phyloP scores from a whole-genome alignment of 2,888 invertebrate species.

The Ryuthela nishihirai region DNA sequence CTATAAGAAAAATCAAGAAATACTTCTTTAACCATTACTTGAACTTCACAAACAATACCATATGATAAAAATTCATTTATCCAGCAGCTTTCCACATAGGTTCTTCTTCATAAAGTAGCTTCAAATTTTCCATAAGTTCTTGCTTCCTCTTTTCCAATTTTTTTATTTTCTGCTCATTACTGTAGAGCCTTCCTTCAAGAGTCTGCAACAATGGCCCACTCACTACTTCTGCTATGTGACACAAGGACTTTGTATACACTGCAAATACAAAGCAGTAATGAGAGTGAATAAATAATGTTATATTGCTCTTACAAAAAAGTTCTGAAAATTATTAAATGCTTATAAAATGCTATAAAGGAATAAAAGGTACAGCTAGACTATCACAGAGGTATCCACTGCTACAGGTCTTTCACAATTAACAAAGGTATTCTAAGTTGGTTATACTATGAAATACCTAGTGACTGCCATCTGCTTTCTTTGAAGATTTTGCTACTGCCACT shows the following conservation, averaged over 20 bases:
- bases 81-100: neutral
- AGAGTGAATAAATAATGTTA: slow-evolving; percentile 3
- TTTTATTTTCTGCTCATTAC: slow-evolving; percentile 45
- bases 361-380: neutral
- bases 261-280: slow-evolving; percentile 44
- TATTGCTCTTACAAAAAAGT: neutral
- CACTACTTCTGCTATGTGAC: slow-evolving; percentile 53
- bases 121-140: slow-evolving; percentile 11
- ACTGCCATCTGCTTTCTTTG: too few species aligned
- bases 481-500: too few species aligned
- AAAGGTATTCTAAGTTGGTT: too few species aligned
- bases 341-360: neutral
- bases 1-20: too few species aligned
- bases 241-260: slow-evolving; percentile 57
- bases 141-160: slow-evolving; percentile 45
- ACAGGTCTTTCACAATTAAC: neutral
- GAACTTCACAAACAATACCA: too few species aligned
- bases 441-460: too few species aligned
- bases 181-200: slow-evolving; percentile 47
- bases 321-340: slow-evolving; percentile 3
- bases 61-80: neutral
- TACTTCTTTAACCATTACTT: too few species aligned
- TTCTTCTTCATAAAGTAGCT: slow-evolving; percentile 12
- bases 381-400: neutral
- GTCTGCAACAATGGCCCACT: slow-evolving; percentile 49